phyloP scores from a whole-genome alignment of 2,888 invertebrate genomes.

The Pediacus dermestoides region DNA sequence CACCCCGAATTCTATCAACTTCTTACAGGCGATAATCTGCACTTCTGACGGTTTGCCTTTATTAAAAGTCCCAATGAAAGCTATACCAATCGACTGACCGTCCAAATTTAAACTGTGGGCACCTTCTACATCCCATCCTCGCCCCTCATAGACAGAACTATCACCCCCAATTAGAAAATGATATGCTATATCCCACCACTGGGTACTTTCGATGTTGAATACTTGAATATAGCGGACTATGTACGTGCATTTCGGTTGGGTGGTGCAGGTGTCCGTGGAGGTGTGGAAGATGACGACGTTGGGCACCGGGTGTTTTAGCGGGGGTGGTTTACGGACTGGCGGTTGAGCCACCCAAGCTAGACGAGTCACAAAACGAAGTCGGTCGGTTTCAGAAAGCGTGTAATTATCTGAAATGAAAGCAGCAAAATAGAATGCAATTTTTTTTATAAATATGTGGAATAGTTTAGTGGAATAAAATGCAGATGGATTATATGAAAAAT shows the following conservation, averaged over 20 bases:
- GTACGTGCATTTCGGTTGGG: constrained; percentile 58
- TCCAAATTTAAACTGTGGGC: constrained; percentile 70
- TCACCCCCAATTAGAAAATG: constrained; percentile 80
- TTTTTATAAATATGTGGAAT: no score
- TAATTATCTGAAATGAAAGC: no score
- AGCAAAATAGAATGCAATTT: no score
- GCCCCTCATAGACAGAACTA: constrained; percentile 70
- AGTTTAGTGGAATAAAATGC: no score
- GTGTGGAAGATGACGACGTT: constrained; percentile 64
- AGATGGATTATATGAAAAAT: no score
- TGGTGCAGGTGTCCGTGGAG: constrained; percentile 58
- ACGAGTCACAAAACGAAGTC: constrained; percentile 57
- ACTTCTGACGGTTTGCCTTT: constrained; percentile 51
- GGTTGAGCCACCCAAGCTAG: constrained; percentile 68
- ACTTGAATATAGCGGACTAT: constrained; percentile 62
- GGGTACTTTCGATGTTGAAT: constrained; percentile 64
- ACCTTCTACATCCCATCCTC: constrained; percentile 71
- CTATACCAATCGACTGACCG: constrained; percentile 63
- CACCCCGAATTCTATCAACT: constrained; percentile 62
- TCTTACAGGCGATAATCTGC: constrained; percentile 59
- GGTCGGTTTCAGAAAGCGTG: no score
- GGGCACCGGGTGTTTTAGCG: constrained; percentile 51
- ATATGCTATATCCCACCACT: constrained; percentile 69
- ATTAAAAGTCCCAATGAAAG: constrained; percentile 70
- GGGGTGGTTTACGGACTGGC: constrained; percentile 37